Evolutionary conservation across 2,888 invertebrate species (phyloP), one percentile per base, ranked within the genome.

Genomic region (Cephus spinipes): DNA sequence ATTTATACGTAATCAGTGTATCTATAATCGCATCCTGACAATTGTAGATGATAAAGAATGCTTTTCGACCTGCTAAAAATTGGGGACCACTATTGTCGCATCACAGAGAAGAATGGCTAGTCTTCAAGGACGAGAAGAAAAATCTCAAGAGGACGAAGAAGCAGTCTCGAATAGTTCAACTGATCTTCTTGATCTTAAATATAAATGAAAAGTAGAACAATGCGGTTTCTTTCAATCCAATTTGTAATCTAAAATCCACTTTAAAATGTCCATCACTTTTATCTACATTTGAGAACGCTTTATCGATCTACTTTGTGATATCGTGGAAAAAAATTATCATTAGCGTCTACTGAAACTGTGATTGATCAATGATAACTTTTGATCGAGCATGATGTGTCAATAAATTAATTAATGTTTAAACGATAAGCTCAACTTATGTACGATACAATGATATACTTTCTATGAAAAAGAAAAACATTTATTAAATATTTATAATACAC

Each of bases 141-240:
- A 85, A 84, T 71, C 80, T 83, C 4, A 84, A 87, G 35, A 85
- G 83, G 68, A 82, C 81, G 11, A 82, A 84, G 30, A 79, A 79
- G 0, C 83, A 83, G 36, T 79, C 86, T 0, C 33, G 32, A 34
- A 84, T 85, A 83, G 71, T 81, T 6, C 85, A 84, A 81, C 80
- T 80, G 68, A 12, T 86, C 0, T 75, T 80, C 30, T 11, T 83
- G 31, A 73, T 88, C 1, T 80, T 87, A 69, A 75, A 75, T 74
- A 30, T 77, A 11, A 33, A 40, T 12, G 35, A n/a, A 15, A 68
- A 35, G 11, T 73, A 68, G 71, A 23, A 15, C 31, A 3, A 23
- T 0, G 12, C 4, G n/a, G 31, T 11, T 71, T 12, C 1, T 4
- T 69, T 69, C 11, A 9, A 71, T 0, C 0, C 23, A 55, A 9